These are phyloP conservation scores for Temnothorax ravouxi DNA, from an alignment of 2,888 invertebrate genomes.

Conservation along the genomic window DNA sequence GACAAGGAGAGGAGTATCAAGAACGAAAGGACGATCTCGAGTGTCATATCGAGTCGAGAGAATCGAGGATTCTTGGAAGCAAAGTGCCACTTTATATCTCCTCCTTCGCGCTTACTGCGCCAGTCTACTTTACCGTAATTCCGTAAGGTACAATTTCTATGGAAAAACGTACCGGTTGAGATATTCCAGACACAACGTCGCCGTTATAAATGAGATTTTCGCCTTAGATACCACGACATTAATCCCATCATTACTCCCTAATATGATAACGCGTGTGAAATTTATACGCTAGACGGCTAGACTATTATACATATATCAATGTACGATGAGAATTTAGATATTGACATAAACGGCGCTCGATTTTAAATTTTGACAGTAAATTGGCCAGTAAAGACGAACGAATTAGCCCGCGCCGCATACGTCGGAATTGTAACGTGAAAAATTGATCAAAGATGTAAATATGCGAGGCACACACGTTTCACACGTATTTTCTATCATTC, in stretches of 20 bases:
- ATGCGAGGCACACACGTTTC: constrained; percentile 41
- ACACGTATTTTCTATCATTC: constrained; percentile 35
- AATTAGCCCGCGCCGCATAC: neutral
- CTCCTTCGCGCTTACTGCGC: constrained; percentile 68
- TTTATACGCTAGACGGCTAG: neutral
- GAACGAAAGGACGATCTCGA: constrained; percentile 75
- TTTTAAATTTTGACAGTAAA: neutral
- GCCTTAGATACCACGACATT: constrained; percentile 54
- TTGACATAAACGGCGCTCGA: constrained; percentile 26
- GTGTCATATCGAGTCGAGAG: constrained; percentile 79
- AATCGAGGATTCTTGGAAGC: constrained; percentile 78
- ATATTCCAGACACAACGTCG: constrained; percentile 63
- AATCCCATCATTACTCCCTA: constrained; percentile 54
- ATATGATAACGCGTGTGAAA: neutral
- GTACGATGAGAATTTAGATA: neutral
- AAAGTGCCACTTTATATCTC: constrained; percentile 78
- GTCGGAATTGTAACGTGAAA: constrained; percentile 42
- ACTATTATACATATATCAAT: constrained; percentile 5
- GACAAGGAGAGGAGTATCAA: constrained; percentile 72
- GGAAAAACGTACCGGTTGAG: constrained; percentile 65
- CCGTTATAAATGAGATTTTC: constrained; percentile 61
- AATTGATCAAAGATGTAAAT: constrained; percentile 40
- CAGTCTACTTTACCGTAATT: constrained; percentile 72
- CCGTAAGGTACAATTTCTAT: constrained; percentile 70
- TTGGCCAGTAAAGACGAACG: neutral